A percentile compares a stretch with the other conserved stretches of the same genome.
Conservation (phyloP, 1,140 invertebrate species). For the Tetraneura akinire region DNA sequence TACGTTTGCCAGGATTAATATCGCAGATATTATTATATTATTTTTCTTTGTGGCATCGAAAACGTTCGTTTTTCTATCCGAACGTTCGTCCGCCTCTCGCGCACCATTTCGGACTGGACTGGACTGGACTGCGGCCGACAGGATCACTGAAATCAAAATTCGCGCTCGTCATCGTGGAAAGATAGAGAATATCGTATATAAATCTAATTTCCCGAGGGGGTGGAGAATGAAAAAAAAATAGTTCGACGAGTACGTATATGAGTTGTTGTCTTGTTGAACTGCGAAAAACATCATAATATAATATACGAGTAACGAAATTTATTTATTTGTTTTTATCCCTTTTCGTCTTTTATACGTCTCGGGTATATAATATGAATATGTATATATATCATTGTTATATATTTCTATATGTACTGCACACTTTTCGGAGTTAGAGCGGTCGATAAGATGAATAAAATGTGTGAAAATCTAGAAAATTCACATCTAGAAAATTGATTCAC, state of each 20-base stretch:
- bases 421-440: not conserved
- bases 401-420: not conserved
- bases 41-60: too few relatives aligned
- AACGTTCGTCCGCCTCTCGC: not conserved
- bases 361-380: too few relatives aligned
- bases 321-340: not conserved
- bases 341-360: too few relatives aligned
- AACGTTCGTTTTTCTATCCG: not conserved
- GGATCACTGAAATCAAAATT: constrained; percentile 13
- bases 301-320: not conserved
- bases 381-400: not conserved
- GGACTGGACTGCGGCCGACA: too few relatives aligned
- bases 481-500: not conserved
- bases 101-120: not conserved
- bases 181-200: constrained; percentile 25
- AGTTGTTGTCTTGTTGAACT: too few relatives aligned
- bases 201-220: constrained; percentile 35
- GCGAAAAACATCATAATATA: too few relatives aligned
- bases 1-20: too few relatives aligned
- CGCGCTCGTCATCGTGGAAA: too few relatives aligned
- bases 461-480: not conserved
- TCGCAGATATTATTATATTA: too few relatives aligned
- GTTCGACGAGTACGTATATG: not conserved
- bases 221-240: not conserved
- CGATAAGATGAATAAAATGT: not conserved